These are phyloP conservation scores for Psittacula derbiana DNA, from an alignment of 2,797 vertebrate species.

Conservation along the genomic window DNA sequence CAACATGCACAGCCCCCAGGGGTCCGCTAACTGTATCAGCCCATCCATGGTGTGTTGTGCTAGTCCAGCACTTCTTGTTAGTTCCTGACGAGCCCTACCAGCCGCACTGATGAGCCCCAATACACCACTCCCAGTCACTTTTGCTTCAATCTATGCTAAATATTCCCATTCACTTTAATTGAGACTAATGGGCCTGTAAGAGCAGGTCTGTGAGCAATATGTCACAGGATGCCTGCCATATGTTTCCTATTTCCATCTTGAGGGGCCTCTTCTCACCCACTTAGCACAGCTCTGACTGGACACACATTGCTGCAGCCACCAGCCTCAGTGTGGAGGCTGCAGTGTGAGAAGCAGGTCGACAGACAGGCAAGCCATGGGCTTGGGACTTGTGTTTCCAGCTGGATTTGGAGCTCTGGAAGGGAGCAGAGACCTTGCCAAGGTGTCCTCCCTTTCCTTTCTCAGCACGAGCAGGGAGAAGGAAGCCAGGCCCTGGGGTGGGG, in stretches of 20 bases:
- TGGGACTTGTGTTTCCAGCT: neutral
- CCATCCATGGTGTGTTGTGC: neutral
- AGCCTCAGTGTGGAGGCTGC: neutral
- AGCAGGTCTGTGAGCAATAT: slow-evolving; percentile 21
- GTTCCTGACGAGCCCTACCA: neutral
- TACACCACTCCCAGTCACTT: neutral
- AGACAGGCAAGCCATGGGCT: neutral
- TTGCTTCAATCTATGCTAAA: neutral
- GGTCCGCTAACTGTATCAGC: neutral
- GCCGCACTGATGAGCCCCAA: neutral
- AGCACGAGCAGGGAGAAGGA: neutral
- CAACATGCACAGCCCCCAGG: neutral
- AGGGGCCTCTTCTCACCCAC: neutral
- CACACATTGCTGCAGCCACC: neutral
- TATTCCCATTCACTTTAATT: neutral
- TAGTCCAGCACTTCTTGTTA: neutral
- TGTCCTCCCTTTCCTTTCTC: neutral
- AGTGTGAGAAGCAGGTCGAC: neutral
- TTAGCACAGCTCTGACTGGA: neutral
- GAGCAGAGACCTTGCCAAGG: neutral
- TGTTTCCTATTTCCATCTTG: neutral
- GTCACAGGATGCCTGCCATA: neutral
- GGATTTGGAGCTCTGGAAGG: neutral
- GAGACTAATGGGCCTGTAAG: slow-evolving; percentile 42
- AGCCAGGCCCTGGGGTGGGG: neutral